Conservation (phyloP, 1,140 invertebrate species). For the Eupeodes corollae region DNA sequence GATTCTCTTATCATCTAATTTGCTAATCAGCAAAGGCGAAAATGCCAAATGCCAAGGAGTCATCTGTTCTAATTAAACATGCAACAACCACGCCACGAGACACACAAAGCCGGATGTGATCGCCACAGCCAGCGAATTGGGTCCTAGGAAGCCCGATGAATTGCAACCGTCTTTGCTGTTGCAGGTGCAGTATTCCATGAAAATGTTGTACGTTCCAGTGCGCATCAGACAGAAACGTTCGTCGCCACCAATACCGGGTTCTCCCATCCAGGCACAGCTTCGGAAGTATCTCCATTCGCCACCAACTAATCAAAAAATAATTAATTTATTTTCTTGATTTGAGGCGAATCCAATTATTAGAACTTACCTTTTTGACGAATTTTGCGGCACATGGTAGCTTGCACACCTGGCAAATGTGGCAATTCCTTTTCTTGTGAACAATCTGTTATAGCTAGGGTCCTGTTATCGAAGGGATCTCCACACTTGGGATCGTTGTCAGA, state of each 20-base stretch:
- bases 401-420: constrained; percentile 54
- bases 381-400: constrained; percentile 82
- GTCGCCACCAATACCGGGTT: constrained; percentile 78
- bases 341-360: background rate
- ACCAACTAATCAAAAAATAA: constrained; percentile 48
- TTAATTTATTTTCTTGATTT: background rate
- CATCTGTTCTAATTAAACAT: too few species aligned
- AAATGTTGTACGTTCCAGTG: constrained; percentile 85
- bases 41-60: too few species aligned
- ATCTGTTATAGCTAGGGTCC: constrained; percentile 74
- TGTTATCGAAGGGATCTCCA: constrained; percentile 86
- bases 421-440: constrained; percentile 57
- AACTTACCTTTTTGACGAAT: constrained; percentile 81
- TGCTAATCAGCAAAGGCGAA: too few species aligned
- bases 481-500: constrained; percentile 83
- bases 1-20: too few species aligned
- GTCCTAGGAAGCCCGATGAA: constrained; percentile 31
- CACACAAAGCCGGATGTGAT: too few species aligned
- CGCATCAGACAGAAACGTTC: constrained; percentile 84
- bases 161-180: constrained; percentile 89
- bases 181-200: constrained; percentile 87
- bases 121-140: constrained; percentile 1
- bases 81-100: too few species aligned
- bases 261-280: constrained; percentile 79
- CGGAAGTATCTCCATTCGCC: constrained; percentile 84